A percentile compares a stretch with the other conserved stretches of the same genome.
phyloP scores from a whole-genome alignment of 2,888 invertebrate species.

The Octodonta nipae region DNA sequence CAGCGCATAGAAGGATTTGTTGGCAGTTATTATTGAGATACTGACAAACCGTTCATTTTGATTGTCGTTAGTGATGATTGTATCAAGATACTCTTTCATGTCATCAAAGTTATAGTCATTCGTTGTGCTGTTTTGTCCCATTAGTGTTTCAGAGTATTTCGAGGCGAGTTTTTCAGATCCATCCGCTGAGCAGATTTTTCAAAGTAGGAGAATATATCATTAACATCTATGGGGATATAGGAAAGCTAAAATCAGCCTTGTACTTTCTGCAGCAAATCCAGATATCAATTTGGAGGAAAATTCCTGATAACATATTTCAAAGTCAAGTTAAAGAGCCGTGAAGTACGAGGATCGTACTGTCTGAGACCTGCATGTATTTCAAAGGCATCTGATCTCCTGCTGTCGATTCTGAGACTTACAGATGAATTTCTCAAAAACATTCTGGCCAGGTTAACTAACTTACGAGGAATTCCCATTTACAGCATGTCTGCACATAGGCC shows the following conservation, averaged over 20 bases:
- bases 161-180: too few species aligned
- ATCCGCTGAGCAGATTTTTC: too few species aligned
- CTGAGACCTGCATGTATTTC: conserved; percentile 3
- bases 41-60: neutral
- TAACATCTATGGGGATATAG: too few species aligned
- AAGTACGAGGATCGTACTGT: neutral
- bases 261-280: conserved; percentile 1
- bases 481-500: neutral
- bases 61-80: conserved; percentile 1
- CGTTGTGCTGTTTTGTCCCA: neutral
- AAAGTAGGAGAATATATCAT: too few species aligned
- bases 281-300: neutral
- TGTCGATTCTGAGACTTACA: conserved; percentile 1
- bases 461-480: conserved; percentile 2
- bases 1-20: conserved; percentile 1
- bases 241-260: neutral
- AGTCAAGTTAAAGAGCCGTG: conserved; percentile 1
- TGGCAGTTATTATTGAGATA: neutral
- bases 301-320: neutral
- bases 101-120: neutral
- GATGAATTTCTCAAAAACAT: neutral
- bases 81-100: neutral
- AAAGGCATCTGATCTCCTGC: conserved; percentile 1
- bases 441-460: conserved; percentile 1
- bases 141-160: neutral